These are phyloP conservation scores for Apis laboriosa DNA, from an alignment of 1,140 invertebrate species.

Conservation along the genomic window DNA sequence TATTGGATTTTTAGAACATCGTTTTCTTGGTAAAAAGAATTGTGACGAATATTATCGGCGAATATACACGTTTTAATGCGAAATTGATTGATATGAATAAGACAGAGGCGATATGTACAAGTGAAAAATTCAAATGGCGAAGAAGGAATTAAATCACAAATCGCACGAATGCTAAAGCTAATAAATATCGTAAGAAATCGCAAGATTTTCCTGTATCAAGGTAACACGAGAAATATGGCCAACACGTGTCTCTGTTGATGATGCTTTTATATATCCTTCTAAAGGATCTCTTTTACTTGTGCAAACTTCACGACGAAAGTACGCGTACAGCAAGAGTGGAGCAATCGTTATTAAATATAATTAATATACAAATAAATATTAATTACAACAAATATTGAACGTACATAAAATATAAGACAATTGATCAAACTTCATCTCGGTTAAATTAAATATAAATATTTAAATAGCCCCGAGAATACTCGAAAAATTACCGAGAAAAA, in stretches of 20 bases:
- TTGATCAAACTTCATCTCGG: too few relatives aligned
- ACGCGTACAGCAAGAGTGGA: neutral
- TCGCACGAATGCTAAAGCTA: neutral
- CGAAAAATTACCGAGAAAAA: too few relatives aligned
- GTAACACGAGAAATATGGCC: slow-evolving; percentile 19
- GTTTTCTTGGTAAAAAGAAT: too few relatives aligned
- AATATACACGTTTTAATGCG: too few relatives aligned
- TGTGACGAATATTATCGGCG: too few relatives aligned
- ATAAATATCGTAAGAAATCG: slow-evolving; percentile 4
- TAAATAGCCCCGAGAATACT: too few relatives aligned
- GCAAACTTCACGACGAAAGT: neutral
- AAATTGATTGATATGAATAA: neutral
- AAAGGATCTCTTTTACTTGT: neutral
- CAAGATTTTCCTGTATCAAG: neutral
- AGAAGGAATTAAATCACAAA: neutral
- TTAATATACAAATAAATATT: too few relatives aligned
- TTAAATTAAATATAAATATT: too few relatives aligned
- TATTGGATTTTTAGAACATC: too few relatives aligned
- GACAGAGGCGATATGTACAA: neutral
- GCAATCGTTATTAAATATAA: neutral
- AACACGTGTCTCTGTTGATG: slow-evolving; percentile 3
- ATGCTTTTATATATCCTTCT: slow-evolving; percentile 1
- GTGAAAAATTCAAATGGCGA: too few relatives aligned
- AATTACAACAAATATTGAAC: too few relatives aligned
- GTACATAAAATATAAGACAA: too few relatives aligned